phyloP scores from a whole-genome alignment of 2,113 vertebrate species.

The Dendropsophus ebraccatus region DNA sequence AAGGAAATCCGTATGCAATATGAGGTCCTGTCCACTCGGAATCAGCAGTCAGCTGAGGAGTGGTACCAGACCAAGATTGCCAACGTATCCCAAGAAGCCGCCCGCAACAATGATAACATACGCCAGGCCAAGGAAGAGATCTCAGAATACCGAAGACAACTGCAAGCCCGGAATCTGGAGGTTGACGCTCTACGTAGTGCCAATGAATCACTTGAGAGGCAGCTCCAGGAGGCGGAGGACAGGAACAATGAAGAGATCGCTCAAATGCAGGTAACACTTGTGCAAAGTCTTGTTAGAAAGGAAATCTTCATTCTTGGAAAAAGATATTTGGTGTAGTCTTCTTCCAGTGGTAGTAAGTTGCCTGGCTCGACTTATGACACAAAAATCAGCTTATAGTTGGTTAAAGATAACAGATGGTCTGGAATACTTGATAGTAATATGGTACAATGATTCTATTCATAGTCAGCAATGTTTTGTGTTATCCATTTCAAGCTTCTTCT shows the following conservation, averaged over 20 bases:
- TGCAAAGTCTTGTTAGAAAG: not conserved
- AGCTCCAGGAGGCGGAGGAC: constrained; percentile 80
- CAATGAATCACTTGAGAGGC: constrained; percentile 77
- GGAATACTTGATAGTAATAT: not conserved
- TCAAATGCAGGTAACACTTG: constrained; percentile 76
- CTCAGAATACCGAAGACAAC: constrained; percentile 78
- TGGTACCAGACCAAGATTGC: constrained; percentile 80
- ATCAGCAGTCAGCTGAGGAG: constrained; percentile 79
- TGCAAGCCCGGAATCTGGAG: constrained; percentile 79
- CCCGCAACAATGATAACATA: constrained; percentile 77
- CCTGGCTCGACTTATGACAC: too few species aligned
- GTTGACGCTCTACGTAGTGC: constrained; percentile 78
- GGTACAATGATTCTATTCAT: not conserved
- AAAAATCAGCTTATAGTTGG: not conserved
- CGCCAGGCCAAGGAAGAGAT: constrained; percentile 83
- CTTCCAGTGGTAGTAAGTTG: too few species aligned
- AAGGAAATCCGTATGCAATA: constrained; percentile 79
- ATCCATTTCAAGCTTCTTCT: not conserved
- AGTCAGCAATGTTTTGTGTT: not conserved
- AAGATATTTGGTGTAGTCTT: too few species aligned
- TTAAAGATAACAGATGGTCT: not conserved
- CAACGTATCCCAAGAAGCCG: constrained; percentile 74
- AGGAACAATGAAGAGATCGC: constrained; percentile 76
- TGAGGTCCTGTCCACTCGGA: constrained; percentile 77
- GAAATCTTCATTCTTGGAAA: not conserved